These are phyloP conservation scores for Embiotoca jacksoni DNA, from an alignment of 2,113 vertebrate species.

Conservation along the genomic window DNA sequence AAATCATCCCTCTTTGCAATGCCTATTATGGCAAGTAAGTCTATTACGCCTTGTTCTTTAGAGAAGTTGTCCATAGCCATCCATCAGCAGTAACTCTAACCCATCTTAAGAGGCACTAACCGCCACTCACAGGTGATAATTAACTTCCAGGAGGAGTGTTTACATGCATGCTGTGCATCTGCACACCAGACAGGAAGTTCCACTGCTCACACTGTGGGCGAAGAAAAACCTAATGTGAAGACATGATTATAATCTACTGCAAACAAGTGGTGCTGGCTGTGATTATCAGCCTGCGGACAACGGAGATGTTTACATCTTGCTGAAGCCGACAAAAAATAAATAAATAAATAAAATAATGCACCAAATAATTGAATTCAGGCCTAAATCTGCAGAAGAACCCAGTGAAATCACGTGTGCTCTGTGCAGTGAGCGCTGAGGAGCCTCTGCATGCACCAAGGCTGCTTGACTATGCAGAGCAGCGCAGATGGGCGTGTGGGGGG, in stretches of 20 bases:
- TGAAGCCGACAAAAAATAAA: conserved; percentile 8
- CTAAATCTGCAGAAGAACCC: conserved; percentile 36
- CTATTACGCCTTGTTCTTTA: neutral
- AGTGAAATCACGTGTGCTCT: conserved; percentile 44
- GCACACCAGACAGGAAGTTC: conserved; percentile 36
- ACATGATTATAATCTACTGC: conserved; percentile 35
- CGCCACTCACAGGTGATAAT: conserved; percentile 38
- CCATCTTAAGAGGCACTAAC: conserved; percentile 19
- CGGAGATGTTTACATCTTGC: conserved; percentile 22
- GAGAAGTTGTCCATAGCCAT: conserved; percentile 18
- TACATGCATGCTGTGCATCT: conserved; percentile 23
- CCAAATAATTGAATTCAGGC: neutral
- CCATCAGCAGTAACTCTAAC: conserved; percentile 31
- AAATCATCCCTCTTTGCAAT: neutral
- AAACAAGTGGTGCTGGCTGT: conserved; percentile 8
- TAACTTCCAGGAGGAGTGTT: conserved; percentile 48
- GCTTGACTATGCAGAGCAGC: conserved; percentile 77
- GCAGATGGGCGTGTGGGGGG: conserved; percentile 80
- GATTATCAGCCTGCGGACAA: conserved; percentile 44
- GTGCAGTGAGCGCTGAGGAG: conserved; percentile 41
- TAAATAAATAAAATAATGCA: neutral
- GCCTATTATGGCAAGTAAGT: neutral
- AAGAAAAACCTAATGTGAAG: conserved; percentile 23
- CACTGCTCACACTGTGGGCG: neutral
- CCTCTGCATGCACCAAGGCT: conserved; percentile 58